These are phyloP conservation scores for Drosophila sordidapex DNA, from an alignment of 2,888 invertebrate genomes.

Conservation along the genomic window DNA sequence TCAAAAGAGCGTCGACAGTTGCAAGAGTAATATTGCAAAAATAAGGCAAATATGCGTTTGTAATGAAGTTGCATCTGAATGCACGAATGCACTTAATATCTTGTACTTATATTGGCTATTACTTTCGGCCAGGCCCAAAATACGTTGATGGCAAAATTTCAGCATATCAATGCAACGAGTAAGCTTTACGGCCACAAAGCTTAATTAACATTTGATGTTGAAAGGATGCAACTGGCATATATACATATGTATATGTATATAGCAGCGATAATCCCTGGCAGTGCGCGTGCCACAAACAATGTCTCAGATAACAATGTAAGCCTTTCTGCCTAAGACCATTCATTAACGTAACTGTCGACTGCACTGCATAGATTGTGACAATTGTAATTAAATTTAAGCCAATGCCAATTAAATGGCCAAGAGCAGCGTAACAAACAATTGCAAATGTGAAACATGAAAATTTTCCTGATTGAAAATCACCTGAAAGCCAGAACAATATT, in stretches of 20 bases:
- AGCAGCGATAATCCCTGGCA: not conserved
- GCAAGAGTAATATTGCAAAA: constrained; percentile 38
- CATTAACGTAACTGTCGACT: not conserved
- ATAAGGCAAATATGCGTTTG: constrained; percentile 23
- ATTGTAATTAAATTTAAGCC: constrained; percentile 1
- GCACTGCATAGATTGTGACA: not conserved
- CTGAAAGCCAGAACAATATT: not conserved
- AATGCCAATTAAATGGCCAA: not conserved
- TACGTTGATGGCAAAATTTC: not conserved
- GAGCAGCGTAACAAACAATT: not conserved
- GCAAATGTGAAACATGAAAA: not conserved
- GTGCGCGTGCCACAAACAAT: not conserved
- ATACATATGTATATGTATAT: not conserved
- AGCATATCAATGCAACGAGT: constrained; percentile 3
- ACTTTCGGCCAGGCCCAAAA: not conserved
- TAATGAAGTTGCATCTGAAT: constrained; percentile 58
- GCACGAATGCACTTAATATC: constrained; percentile 56
- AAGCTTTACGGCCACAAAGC: constrained; percentile 6
- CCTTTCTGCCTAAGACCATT: too few relatives aligned
- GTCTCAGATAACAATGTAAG: not conserved
- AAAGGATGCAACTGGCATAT: not conserved
- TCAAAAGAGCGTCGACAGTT: constrained; percentile 10
- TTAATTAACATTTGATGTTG: constrained; percentile 32
- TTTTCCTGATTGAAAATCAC: too few relatives aligned
- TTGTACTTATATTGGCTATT: constrained; percentile 29